Evolutionary conservation across 2,888 invertebrate genomes (phyloP).

Genomic region (Opisthograptis luteolata): DNA sequence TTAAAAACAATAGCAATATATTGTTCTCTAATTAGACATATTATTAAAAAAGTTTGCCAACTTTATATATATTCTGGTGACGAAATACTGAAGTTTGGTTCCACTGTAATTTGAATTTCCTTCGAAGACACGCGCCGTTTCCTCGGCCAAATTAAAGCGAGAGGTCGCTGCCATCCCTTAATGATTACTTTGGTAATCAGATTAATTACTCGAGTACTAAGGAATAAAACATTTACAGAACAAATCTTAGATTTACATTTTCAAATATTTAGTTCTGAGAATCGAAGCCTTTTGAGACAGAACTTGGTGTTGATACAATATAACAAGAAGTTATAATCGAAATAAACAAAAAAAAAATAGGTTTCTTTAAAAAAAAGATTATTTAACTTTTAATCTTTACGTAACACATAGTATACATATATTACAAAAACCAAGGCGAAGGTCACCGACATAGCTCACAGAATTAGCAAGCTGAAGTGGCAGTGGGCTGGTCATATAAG

Average conservation of each 20-base stretch:
- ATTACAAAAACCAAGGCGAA: too few relatives aligned
- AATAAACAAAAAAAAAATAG: too few relatives aligned
- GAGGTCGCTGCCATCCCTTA: slow-evolving; percentile 23
- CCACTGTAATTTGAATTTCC: slow-evolving; percentile 40
- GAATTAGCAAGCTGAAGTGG: too few relatives aligned
- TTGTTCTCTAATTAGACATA: slow-evolving; percentile 47
- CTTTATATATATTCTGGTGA: slow-evolving; percentile 43
- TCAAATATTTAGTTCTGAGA: slow-evolving; percentile 8
- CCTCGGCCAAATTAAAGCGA: slow-evolving; percentile 36
- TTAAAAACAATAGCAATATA: slow-evolving; percentile 11
- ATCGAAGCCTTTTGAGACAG: not conserved
- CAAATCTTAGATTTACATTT: slow-evolving; percentile 18
- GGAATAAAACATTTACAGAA: slow-evolving; percentile 19
- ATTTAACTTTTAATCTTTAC: too few relatives aligned
- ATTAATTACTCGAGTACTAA: slow-evolving; percentile 29
- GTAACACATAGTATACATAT: too few relatives aligned
- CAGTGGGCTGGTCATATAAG: too few relatives aligned
- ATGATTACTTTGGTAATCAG: slow-evolving; percentile 29
- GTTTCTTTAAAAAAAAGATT: too few relatives aligned
- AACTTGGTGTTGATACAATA: slow-evolving; percentile 6
- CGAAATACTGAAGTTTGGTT: slow-evolving; percentile 39
- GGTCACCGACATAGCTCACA: too few relatives aligned
- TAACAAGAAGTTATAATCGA: too few relatives aligned
- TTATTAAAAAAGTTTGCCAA: slow-evolving; percentile 49
- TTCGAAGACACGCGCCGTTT: slow-evolving; percentile 34